Evolutionary conservation across 37 sponge, comb jelly and placozoan genomes (phyloP), one percentile per base, ranked within the genome.

Genomic region (Chondrosia reniformis): DNA sequence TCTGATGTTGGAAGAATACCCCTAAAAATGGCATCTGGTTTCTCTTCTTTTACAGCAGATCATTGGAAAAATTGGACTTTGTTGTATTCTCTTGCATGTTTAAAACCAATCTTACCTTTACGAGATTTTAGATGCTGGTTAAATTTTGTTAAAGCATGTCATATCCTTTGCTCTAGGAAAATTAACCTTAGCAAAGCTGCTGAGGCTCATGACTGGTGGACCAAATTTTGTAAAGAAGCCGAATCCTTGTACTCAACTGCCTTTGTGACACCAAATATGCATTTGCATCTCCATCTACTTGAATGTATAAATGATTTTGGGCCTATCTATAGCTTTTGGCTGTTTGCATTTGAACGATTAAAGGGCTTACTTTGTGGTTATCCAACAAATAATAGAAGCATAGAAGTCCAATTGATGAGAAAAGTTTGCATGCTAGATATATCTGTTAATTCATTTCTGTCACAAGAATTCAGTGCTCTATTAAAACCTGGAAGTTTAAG

Each of bases 1-100:
- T 52, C 56, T 57, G 77, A 77, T 19, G 45, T 77, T 33, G 77
- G 77, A 6, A 1, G 77, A 55, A 54, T 77, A 21, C 77, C 77
- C 34, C 38, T 5, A 13, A 77, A 77, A 41, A 77, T 77, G 19
- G 55, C 54, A 4, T 52, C 59, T 33, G 34, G 37, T 22, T 77
- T 77, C 39, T 57, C 58, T 76, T 38, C 34, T 38, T 83, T 83
- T 55, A 83, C 83, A 55, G 83, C 76, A 49, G 83, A 83, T 21
- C 83, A 83, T 33, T 75, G 32, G 24, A 83, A 64, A 54, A 69
- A 56, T 46, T 34, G 81, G 81, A 25, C 55, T 4, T 33, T 65
- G 7, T 66, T 82, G 33, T 87, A 67, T 64, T 87, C 83, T 31
- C 22, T 87, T 13, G n/a, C 66, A 30, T 38, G 54, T 38, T 22